Evolutionary conservation across 2,797 vertebrate genomes (phyloP).

Genomic region (Ctenochaetus hawaiiensis): DNA sequence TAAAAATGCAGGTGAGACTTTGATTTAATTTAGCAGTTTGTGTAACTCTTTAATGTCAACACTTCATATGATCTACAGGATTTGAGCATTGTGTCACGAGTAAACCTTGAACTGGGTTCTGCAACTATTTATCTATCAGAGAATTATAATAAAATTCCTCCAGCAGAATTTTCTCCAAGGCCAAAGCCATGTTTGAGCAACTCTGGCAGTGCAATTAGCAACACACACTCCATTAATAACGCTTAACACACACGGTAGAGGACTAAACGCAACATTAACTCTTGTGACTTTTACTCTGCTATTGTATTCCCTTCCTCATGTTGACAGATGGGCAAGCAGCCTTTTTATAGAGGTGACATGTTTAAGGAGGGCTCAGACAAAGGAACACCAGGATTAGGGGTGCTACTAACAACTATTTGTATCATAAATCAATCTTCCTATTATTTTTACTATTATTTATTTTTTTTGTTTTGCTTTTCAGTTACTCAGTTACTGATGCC

Average conservation of each 20-base stretch:
- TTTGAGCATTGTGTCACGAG: background rate
- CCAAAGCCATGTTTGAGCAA: conserved; percentile 61
- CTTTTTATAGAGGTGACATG: conserved; percentile 53
- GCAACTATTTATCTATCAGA: conserved; percentile 33
- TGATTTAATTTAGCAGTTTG: background rate
- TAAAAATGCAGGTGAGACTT: background rate
- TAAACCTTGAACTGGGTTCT: conserved; percentile 23
- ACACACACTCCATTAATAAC: conserved; percentile 83
- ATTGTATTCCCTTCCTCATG: conserved; percentile 49
- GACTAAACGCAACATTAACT: conserved; percentile 82
- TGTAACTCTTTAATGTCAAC: conserved; percentile 5
- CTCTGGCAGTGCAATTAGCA: conserved; percentile 80
- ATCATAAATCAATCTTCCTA: too few species aligned
- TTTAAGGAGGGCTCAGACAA: conserved; percentile 23
- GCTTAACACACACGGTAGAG: conserved; percentile 63
- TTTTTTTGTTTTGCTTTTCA: too few species aligned
- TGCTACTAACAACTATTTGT: too few species aligned
- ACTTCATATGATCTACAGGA: conserved; percentile 3
- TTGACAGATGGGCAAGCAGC: conserved; percentile 59
- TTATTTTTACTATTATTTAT: too few species aligned
- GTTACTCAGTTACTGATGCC: too few species aligned
- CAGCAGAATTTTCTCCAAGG: conserved; percentile 53
- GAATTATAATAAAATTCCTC: conserved; percentile 28
- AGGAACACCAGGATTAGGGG: background rate
- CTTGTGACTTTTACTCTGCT: conserved; percentile 61